Conservation (phyloP, 2,113 vertebrate species). For the Ceuthmochares aereus region DNA sequence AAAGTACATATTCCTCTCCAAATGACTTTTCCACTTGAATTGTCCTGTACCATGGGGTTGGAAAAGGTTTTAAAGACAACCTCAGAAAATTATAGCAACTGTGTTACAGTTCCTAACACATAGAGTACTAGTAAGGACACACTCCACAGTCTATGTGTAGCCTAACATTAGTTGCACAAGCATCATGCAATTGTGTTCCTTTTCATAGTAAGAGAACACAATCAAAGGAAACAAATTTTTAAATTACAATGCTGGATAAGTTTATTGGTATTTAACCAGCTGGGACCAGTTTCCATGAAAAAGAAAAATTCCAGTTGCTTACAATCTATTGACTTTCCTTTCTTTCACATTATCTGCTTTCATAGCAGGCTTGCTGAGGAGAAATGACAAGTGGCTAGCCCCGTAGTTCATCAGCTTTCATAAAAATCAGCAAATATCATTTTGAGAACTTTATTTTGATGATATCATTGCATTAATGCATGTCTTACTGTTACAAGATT, state of each 20-base stretch:
- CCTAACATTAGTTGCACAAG: background rate
- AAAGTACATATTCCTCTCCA: background rate
- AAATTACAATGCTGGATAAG: background rate
- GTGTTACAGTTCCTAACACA: background rate
- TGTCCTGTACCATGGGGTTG: background rate
- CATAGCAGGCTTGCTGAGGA: background rate
- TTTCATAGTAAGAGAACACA: background rate
- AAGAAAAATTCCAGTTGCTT: background rate
- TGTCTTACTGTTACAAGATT: background rate
- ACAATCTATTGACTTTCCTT: background rate
- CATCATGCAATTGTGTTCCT: accelerated
- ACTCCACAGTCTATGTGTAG: background rate
- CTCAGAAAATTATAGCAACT: background rate
- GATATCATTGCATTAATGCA: background rate
- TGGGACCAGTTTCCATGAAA: background rate
- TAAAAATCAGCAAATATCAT: background rate
- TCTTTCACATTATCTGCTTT: background rate
- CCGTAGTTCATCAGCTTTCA: background rate
- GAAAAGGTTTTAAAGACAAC: background rate
- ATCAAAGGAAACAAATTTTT: background rate
- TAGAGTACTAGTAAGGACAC: background rate
- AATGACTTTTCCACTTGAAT: background rate
- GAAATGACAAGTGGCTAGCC: background rate
- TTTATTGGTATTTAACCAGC: background rate
- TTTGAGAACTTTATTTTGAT: background rate